These are phyloP conservation scores for Vireo griseus DNA, from an alignment of 2,797 vertebrate species.

Conservation along the genomic window DNA sequence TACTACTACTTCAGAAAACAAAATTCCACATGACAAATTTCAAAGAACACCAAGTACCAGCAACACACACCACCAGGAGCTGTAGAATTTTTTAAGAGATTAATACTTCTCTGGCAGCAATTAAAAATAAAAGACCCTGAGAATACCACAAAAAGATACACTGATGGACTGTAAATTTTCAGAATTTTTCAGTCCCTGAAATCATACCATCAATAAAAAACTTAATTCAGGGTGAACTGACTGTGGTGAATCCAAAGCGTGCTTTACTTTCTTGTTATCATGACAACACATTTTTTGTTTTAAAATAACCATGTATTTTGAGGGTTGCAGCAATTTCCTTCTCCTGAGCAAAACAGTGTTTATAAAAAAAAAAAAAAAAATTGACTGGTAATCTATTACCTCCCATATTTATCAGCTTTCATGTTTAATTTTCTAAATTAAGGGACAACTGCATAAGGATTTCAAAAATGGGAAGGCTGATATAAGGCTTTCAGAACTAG, in stretches of 20 bases:
- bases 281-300: not conserved
- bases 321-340: not conserved
- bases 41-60: slow-evolving; percentile 12
- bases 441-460: not conserved
- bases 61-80: not conserved
- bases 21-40: not conserved
- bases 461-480: not conserved
- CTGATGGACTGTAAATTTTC: not conserved
- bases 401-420: not conserved
- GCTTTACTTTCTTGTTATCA: not conserved
- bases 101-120: not conserved
- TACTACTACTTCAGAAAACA: slow-evolving; percentile 23
- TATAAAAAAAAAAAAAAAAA: not conserved
- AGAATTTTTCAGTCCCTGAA: not conserved
- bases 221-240: not conserved
- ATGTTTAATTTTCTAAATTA: not conserved
- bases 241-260: not conserved
- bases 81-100: not conserved
- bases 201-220: not conserved
- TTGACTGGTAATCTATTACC: not conserved
- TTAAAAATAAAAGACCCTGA: not conserved
- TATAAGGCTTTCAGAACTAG: not conserved
- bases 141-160: not conserved
- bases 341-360: not conserved
- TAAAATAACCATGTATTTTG: not conserved